Evolutionary conservation across 2,888 invertebrate genomes (phyloP).

Genomic region (Gymnoscelis rufifasciata): DNA sequence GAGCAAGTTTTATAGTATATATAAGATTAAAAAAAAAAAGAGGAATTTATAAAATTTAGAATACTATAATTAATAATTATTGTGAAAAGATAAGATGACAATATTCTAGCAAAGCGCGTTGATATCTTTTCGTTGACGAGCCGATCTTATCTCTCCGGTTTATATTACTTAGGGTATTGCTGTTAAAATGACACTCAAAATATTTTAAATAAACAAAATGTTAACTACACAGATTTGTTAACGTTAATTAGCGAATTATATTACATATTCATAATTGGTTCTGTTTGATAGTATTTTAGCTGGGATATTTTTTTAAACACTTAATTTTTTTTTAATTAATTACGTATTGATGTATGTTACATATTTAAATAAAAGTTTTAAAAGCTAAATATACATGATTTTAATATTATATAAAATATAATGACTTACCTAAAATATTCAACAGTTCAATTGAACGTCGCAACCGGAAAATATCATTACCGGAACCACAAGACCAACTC

Average conservation of each 20-base stretch:
- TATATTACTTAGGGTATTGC: no score
- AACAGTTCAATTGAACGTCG: conserved; percentile 13
- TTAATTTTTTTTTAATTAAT: no score
- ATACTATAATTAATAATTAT: background rate
- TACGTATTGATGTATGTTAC: no score
- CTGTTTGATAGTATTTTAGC: no score
- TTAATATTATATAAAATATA: background rate
- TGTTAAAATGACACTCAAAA: no score
- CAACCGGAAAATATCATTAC: conserved; percentile 12
- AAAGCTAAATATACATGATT: background rate
- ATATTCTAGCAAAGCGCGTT: conserved; percentile 40
- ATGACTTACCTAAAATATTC: conserved; percentile 17
- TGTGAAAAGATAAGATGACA: conserved; percentile 9
- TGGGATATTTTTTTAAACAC: no score
- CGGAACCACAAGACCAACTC: conserved; percentile 11
- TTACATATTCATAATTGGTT: no score
- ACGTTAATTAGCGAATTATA: no score
- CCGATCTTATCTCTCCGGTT: conserved; percentile 12
- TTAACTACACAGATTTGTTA: no score
- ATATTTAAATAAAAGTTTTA: background rate
- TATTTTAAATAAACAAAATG: no score
- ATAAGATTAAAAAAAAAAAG: background rate
- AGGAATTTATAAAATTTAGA: background rate
- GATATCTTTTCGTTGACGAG: conserved; percentile 51
- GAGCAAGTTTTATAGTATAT: no score